Evolutionary conservation across 2,888 invertebrate genomes (phyloP), one percentile per base, ranked within the genome.

Genomic region (Agrotis clavis): DNA sequence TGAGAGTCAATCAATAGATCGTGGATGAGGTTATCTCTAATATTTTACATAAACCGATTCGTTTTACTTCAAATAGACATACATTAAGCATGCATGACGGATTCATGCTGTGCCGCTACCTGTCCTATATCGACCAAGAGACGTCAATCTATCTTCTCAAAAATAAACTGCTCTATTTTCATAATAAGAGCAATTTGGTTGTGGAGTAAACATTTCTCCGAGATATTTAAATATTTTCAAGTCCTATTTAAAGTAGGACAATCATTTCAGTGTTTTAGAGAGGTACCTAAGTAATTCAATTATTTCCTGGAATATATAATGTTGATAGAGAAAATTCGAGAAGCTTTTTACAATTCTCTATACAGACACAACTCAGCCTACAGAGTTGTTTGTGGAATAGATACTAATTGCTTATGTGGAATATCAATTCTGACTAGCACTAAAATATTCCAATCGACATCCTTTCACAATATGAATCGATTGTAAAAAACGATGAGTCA

Each of bases 51-150:
- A 63, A 73, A 48, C 25, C 11, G 62, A 69, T 59, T 30, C 56
- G 41, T 60, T 71, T 74, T 57, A 59, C 69, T 69, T 73, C 59
- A 61, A 67, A 64, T 66, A 56, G 66, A 25, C 19, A 70, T 75
- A 53, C 70, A 71, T 76, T 66, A 75, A 48, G 41, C 56, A 79
- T 63, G 57, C 11, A 62, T 61, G 61, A 72, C 71, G 72, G 75
- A 74, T 74, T 51, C 59, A 51, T 59, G 68, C 47, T 70, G 30
- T 74, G 70, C 81, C 56, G 81, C 47, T 76, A 80, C 19, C 68
- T 83, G 74, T 61, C 76, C 74, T 81, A 83, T 77, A 83, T 80
- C 19, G 30, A 50, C 11, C 35, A 35, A 59, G 41, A 65, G 48
- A 74, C 77, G 75, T 74, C 65, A 74, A 71, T 69, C 71, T 59